Conservation (phyloP, 2,888 invertebrate genomes). For the Apotomis betuletana region DNA sequence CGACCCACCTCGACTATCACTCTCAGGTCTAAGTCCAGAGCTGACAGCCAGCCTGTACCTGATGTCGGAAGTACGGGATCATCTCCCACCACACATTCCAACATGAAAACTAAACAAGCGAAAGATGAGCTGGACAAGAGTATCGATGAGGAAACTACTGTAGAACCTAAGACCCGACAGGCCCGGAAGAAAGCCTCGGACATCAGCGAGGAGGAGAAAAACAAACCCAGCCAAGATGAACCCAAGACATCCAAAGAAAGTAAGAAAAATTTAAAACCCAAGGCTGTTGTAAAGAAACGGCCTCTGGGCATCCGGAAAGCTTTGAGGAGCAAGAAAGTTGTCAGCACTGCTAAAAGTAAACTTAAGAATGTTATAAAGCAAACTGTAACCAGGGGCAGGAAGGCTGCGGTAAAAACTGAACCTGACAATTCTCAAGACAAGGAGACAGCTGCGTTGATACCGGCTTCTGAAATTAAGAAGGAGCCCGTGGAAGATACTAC, state of each 20-base stretch:
- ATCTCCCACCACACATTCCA: conserved; percentile 79
- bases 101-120: conserved; percentile 80
- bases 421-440: conserved; percentile 69
- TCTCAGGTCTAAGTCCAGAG: conserved; percentile 55
- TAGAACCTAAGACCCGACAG: conserved; percentile 75
- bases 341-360: conserved; percentile 64
- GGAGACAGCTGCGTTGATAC: conserved; percentile 69
- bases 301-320: conserved; percentile 77
- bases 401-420: conserved; percentile 65
- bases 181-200: conserved; percentile 79
- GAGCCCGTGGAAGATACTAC: conserved; percentile 73
- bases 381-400: conserved; percentile 65
- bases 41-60: conserved; percentile 65
- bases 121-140: conserved; percentile 77
- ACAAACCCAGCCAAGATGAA: conserved; percentile 70
- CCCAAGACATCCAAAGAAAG: conserved; percentile 76
- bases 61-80: conserved; percentile 78
- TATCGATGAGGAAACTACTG: conserved; percentile 72
- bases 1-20: conserved; percentile 52
- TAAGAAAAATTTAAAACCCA: conserved; percentile 72
- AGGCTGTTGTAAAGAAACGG: conserved; percentile 72
- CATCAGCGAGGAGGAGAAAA: conserved; percentile 69
- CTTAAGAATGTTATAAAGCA: conserved; percentile 69
- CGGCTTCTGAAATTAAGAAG: conserved; percentile 75
- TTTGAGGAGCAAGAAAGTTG: conserved; percentile 73